Percentiles rank a stretch among this genome's conserved stretches.
These are phyloP conservation scores for Catharus minimus DNA, from an alignment of 2,113 vertebrate genomes.

Conservation along the genomic window DNA sequence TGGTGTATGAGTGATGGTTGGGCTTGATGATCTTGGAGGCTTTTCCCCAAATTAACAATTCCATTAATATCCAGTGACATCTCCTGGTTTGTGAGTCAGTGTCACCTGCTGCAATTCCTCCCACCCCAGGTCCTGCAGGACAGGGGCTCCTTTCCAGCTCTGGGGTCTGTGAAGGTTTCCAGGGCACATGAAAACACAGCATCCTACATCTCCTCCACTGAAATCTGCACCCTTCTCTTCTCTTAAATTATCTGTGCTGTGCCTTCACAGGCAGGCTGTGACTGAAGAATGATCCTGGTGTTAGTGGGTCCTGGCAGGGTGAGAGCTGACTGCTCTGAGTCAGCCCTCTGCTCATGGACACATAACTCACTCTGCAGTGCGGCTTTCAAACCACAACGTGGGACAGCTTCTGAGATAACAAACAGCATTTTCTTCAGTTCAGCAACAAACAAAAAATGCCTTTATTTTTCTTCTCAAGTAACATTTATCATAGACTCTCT, in stretches of 20 bases:
- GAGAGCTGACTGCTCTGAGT: neutral
- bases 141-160: neutral
- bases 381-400: neutral
- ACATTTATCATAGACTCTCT: neutral
- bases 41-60: neutral
- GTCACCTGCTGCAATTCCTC: neutral
- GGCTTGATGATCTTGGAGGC: neutral
- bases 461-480: neutral
- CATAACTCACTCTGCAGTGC: neutral
- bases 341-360: neutral
- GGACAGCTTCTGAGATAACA: neutral
- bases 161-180: neutral
- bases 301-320: neutral
- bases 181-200: neutral
- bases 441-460: neutral
- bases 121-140: neutral
- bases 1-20: too few species aligned
- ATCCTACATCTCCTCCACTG: neutral
- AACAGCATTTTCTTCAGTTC: neutral
- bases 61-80: too few species aligned
- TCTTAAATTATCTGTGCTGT: neutral
- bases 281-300: neutral
- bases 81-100: accelerated
- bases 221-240: neutral
- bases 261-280: neutral